Conservation (phyloP, 2,888 invertebrate genomes). For the Lymantria monacha region DNA sequence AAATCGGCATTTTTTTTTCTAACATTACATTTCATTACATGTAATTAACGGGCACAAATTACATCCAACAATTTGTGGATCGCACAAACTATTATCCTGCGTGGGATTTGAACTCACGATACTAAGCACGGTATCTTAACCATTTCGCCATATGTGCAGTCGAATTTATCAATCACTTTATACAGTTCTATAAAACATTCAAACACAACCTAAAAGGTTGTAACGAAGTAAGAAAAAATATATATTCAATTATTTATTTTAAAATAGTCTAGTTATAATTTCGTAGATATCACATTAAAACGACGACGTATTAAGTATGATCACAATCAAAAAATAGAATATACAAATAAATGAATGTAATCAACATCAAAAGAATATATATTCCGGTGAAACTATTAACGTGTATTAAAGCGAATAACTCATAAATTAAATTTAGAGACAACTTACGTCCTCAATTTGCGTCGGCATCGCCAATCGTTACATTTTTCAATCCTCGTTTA, state of each 20-base stretch:
- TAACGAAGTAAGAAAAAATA: no score
- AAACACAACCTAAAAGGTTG: no score
- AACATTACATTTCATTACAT: no score
- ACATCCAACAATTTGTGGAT: constrained; percentile 37
- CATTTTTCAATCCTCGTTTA: constrained; percentile 67
- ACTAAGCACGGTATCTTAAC: no score
- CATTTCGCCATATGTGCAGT: no score
- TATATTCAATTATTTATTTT: no score
- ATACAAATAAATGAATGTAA: constrained; percentile 63
- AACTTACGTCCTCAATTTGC: constrained; percentile 68
- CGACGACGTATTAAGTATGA: constrained; percentile 52
- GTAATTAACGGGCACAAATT: constrained; percentile 19
- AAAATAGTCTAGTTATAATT: background rate
- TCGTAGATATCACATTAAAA: constrained; percentile 39
- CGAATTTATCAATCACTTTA: no score
- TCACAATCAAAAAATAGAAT: constrained; percentile 53
- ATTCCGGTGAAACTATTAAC: constrained; percentile 65
- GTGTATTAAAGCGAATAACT: constrained; percentile 66
- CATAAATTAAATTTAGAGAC: constrained; percentile 68
- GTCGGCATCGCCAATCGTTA: constrained; percentile 68
- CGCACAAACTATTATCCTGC: constrained; percentile 23
- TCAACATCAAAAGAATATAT: constrained; percentile 70
- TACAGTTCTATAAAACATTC: no score
- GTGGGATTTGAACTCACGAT: no score
- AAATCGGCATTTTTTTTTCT: no score